Evolutionary conservation across 2,797 vertebrate genomes (phyloP), one percentile per base, ranked within the genome.

Genomic region (Mus caroli): DNA sequence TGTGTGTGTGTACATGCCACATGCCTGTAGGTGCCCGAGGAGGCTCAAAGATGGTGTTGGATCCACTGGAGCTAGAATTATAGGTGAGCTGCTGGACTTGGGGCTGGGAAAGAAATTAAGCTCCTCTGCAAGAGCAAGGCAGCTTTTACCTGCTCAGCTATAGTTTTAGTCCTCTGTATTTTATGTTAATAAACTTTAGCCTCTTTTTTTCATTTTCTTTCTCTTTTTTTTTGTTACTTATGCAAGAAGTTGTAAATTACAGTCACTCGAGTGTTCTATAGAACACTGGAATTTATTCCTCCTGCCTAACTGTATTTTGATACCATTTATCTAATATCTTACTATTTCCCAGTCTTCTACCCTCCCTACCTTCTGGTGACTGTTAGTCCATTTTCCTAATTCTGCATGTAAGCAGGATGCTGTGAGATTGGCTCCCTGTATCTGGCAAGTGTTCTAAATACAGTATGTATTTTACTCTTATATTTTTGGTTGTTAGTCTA

Each of bases 381-480:
- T 4, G 83, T 26, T 64, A 64, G 24, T 76, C n/a, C 19, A 56
- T n/a, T 84, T 31, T 67, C 31, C 14, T 56, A 46, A 4, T 94
- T 67, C n/a, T 58, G 31, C 34, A 64, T 73, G 52, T 75, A n/a
- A 89, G 54, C 28, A 20, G 78, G 77, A 50, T 40, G 6, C 20
- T n/a, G 43, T 46, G 11, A 24, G 20, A 46, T 22, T 75, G 43
- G 34, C 43, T 75, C 43, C 24, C 43, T 73, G 22, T 54, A 15
- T 31, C 67, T 75, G 19, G 26, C 11, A 56, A 77, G 26, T 83
- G 28, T 67, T 96, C 85, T n/a, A 85, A 95, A 69, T 75, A 22
- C 80, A 92, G 60, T 60, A 78, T 88, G 28, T 24, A 77, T 95
- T 93, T 97, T 73, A 76, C 10, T 94, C 37, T 90, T 84, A 34